These are phyloP conservation scores for Danio aesculapii DNA, from an alignment of 2,797 vertebrate species.

Conservation along the genomic window DNA sequence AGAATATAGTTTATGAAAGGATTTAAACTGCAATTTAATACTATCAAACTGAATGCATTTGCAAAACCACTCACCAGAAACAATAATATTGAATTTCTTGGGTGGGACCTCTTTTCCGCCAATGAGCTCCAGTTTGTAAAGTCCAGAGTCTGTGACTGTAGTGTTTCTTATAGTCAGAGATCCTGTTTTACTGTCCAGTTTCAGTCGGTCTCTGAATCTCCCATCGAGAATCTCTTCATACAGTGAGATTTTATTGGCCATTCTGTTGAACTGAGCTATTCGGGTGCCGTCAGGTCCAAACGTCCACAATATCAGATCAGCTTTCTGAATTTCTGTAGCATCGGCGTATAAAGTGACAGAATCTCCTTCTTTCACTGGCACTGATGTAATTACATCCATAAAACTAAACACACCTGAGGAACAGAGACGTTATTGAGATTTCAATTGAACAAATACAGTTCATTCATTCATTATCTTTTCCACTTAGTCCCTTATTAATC, in stretches of 20 bases:
- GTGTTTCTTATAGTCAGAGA: too few species aligned
- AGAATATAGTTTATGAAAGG: too few species aligned
- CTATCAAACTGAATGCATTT: not conserved
- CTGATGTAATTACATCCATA: not conserved
- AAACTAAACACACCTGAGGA: not conserved
- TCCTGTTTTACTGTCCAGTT: too few species aligned
- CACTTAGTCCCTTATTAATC: too few species aligned
- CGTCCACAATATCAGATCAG: not conserved
- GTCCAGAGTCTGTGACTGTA: not conserved
- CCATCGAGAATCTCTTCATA: not conserved
- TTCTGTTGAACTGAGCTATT: not conserved
- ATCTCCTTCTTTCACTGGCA: not conserved
- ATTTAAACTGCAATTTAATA: not conserved
- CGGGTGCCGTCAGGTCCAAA: not conserved
- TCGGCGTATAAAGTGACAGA: too few species aligned
- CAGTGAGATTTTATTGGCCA: not conserved
- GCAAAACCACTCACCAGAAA: not conserved
- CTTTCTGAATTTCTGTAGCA: not conserved
- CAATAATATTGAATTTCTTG: not conserved
- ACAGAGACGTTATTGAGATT: not conserved
- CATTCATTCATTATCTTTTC: too few species aligned
- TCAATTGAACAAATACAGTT: too few species aligned
- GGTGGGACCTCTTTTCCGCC: not conserved
- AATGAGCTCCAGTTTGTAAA: not conserved
- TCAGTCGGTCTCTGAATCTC: too few species aligned